Percentiles rank a stretch among this genome's conserved stretches.
Evolutionary conservation across 2,797 vertebrate species (phyloP).

Genomic region (Gallinago nigripennis): DNA sequence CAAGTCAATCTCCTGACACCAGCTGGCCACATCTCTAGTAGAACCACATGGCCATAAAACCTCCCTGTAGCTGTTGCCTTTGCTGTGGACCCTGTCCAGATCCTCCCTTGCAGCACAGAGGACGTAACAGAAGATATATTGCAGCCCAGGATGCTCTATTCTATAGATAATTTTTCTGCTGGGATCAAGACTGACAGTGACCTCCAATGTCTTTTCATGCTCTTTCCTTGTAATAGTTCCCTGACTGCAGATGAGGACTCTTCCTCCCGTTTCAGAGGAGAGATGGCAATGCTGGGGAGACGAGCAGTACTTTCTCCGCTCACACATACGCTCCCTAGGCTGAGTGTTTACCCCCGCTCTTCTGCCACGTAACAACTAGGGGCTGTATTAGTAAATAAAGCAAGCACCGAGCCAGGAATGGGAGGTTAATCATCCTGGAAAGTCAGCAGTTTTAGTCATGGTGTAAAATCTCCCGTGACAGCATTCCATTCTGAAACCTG

Average conservation of each 20-base stretch:
- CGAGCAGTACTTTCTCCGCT: background rate
- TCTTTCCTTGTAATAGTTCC: background rate
- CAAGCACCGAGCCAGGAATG: background rate
- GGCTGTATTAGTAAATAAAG: conserved; percentile 20
- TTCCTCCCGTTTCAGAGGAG: background rate
- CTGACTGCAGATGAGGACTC: background rate
- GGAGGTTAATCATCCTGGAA: background rate
- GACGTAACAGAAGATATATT: background rate
- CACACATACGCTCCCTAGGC: background rate
- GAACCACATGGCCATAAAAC: background rate
- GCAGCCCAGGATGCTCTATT: background rate
- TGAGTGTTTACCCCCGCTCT: background rate
- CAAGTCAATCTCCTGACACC: background rate
- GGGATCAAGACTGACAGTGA: background rate
- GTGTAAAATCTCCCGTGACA: background rate
- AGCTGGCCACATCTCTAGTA: background rate
- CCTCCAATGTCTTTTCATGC: background rate
- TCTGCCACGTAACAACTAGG: rapidly evolving
- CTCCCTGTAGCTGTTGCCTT: background rate
- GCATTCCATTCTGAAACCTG: conserved; percentile 38
- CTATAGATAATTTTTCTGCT: background rate
- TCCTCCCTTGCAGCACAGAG: background rate
- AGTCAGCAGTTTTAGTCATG: conserved; percentile 49
- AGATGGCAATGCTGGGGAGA: background rate
- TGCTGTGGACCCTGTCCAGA: background rate